Evolutionary conservation across 2,797 vertebrate genomes (phyloP).

Genomic region (Mus spretus): DNA sequence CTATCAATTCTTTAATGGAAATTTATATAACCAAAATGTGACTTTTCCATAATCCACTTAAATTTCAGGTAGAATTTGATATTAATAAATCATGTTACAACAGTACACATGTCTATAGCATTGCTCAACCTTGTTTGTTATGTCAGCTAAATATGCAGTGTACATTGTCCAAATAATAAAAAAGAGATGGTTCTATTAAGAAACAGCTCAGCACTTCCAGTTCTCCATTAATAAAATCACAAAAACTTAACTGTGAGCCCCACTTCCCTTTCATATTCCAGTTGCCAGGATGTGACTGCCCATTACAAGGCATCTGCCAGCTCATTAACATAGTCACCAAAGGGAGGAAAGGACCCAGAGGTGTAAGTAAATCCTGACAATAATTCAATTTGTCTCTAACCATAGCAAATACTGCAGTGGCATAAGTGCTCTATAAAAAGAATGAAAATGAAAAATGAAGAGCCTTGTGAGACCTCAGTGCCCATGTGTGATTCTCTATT

Average conservation of each 20-base stretch:
- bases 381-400: not conserved
- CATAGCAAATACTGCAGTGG: not conserved
- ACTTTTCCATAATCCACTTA: constrained; percentile 31
- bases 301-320: constrained; percentile 33
- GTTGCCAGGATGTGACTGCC: constrained; percentile 13
- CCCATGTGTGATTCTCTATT: not conserved
- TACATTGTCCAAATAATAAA: not conserved
- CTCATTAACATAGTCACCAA: constrained; percentile 52
- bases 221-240: constrained; percentile 44
- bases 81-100: constrained; percentile 59
- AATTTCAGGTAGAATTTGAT: constrained; percentile 61
- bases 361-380: not conserved
- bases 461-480: not conserved
- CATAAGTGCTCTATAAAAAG: constrained; percentile 16
- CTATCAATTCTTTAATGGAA: constrained; percentile 56
- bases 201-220: constrained; percentile 8
- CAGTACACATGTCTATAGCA: not conserved
- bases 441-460: constrained; percentile 32
- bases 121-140: constrained; percentile 30
- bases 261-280: not conserved
- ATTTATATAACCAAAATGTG: constrained; percentile 63
- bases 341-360: not conserved
- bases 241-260: constrained; percentile 23
- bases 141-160: not conserved
- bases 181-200: constrained; percentile 17